These are phyloP conservation scores for Eufriesea mexicana DNA, from an alignment of 1,140 invertebrate genomes.

Conservation along the genomic window DNA sequence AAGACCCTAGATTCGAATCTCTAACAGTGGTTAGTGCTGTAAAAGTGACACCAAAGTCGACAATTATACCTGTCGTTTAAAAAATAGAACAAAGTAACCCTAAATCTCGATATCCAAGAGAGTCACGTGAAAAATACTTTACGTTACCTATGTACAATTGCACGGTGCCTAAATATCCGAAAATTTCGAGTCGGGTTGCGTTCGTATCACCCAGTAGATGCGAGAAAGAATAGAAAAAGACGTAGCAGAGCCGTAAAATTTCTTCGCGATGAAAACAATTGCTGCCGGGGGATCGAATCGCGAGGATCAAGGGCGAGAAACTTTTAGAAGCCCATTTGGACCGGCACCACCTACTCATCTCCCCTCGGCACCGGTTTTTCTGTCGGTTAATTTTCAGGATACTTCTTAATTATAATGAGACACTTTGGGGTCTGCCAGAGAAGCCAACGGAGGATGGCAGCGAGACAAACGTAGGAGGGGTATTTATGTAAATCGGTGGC, in stretches of 20 bases:
- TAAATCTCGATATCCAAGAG: no score
- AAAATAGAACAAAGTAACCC: no score
- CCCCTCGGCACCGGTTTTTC: conserved; percentile 68
- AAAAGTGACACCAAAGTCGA: no score
- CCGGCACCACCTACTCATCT: conserved; percentile 59
- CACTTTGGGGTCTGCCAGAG: conserved; percentile 73
- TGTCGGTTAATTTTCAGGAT: conserved; percentile 79
- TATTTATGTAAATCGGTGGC: conserved; percentile 80
- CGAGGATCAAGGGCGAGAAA: conserved; percentile 38
- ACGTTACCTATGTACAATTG: no score
- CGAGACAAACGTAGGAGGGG: conserved; percentile 48
- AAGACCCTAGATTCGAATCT: no score
- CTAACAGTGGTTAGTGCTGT: no score
- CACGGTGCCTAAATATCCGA: no score
- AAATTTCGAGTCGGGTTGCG: background rate
- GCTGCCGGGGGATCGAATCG: background rate
- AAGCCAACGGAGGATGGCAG: conserved; percentile 44
- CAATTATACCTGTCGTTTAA: no score
- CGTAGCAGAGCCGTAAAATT: background rate
- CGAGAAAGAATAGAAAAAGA: background rate
- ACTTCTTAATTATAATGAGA: conserved; percentile 82
- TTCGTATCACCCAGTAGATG: background rate
- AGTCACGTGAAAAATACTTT: no score
- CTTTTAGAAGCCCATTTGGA: conserved; percentile 65
- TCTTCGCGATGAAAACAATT: background rate